phyloP scores from a whole-genome alignment of 2,888 invertebrate genomes.

The Morpho deidamia region DNA sequence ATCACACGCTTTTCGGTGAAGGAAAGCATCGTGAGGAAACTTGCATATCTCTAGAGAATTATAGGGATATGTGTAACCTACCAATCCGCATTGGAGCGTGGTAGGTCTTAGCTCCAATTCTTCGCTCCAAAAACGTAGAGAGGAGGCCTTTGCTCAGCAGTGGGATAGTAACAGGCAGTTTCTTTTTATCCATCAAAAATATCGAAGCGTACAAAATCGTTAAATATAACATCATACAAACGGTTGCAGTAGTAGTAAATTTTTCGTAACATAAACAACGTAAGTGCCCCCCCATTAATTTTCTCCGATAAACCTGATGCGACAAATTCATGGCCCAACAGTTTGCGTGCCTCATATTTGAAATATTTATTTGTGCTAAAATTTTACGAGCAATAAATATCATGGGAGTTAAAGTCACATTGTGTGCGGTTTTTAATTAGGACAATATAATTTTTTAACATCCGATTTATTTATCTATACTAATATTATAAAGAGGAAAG shows the following conservation, averaged over 20 bases:
- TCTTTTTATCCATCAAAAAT: not conserved
- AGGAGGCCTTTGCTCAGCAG: not conserved
- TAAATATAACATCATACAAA: too few species aligned
- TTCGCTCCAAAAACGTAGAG: too few species aligned
- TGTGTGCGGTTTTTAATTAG: not conserved
- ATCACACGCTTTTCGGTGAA: too few species aligned
- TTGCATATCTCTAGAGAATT: too few species aligned
- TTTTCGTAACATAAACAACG: not conserved
- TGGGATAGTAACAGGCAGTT: not conserved
- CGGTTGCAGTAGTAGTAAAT: not conserved
- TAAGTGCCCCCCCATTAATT: not conserved
- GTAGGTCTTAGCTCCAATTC: too few species aligned
- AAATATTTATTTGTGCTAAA: conserved; percentile 4
- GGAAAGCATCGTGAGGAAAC: too few species aligned
- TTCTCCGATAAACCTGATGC: not conserved
- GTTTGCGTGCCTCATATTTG: not conserved
- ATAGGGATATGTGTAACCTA: too few species aligned
- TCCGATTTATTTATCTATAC: too few species aligned
- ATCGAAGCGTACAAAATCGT: not conserved
- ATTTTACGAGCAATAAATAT: conserved; percentile 10
- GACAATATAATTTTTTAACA: not conserved
- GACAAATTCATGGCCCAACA: not conserved
- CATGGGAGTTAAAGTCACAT: not conserved
- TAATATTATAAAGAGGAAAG: too few species aligned
- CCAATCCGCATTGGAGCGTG: too few species aligned